Base-by-base conservation (phyloP, 2,797 vertebrate species). In the Squalus acanthias region DNA sequence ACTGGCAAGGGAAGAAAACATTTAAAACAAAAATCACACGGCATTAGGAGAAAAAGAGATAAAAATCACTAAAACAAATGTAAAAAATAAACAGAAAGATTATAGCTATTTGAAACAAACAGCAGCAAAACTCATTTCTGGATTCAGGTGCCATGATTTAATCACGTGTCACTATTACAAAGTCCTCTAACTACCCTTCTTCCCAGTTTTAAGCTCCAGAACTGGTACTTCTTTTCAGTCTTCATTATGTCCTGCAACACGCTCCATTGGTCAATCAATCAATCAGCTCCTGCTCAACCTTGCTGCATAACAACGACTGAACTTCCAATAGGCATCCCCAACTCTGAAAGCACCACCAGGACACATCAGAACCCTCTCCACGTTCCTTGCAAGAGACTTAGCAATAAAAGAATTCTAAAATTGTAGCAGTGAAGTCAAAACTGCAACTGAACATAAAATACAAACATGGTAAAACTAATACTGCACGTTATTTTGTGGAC, bases 401-500 rank as follows among this genome's bases (percentile, higher is more conserved):
- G 65, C 65, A 67, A 93, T 69, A 67, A 67, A 93, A 65, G 39
- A n/a, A 93, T 93, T 69, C 22, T 24, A 93, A 69, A 93, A 46
- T 46, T 69, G 20, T 24, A 69, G 8, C n/a, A 39, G 1, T 69
- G 46, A 69, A 95, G 26, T 95, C 63, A 95, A 57, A 95, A 33
- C 13, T 50, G 13, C 93, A 69, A 53, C 46, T 72, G 24, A 53
- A 95, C 69, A 50, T 53, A 95, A 95, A 72, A 53, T 95, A 74
- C 69, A 92, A 92, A 76, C 94, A 76, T 91, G 79, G 79, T 60
- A 60, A 50, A 95, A 95, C 13, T 57, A 95, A 95, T 72, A 95
- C 94, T 74, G 94, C 46, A 95, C 50, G 33, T 76, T 95, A 69
- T 29, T 39, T 39, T 95, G 94, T 74, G 94, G 24, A 53, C 33